phyloP scores from a whole-genome alignment of 2,888 invertebrate genomes.

The Agrochola litura region DNA sequence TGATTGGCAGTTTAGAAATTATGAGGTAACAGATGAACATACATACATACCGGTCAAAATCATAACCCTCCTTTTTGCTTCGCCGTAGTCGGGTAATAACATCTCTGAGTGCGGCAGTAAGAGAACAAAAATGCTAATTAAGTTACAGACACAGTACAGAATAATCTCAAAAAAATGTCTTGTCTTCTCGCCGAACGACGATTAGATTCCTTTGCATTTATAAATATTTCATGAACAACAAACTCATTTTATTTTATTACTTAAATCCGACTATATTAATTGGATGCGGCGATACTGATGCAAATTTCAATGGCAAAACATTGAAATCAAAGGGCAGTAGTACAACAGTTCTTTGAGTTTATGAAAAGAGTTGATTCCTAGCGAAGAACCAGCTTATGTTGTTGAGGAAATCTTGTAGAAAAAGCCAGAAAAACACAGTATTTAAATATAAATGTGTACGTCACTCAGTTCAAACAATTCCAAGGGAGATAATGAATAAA shows the following conservation, averaged over 20 bases:
- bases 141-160: neutral
- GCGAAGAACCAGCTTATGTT: neutral
- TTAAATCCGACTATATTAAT: slow-evolving; percentile 31
- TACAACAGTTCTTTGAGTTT: neutral
- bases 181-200: neutral
- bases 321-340: slow-evolving; percentile 21
- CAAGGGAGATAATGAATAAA: neutral
- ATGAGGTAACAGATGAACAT: too few species aligned
- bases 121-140: slow-evolving; percentile 18
- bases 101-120: too few species aligned
- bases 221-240: slow-evolving; percentile 41
- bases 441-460: neutral
- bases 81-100: too few species aligned
- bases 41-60: too few species aligned
- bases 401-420: neutral
- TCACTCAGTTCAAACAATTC: neutral
- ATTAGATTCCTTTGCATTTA: slow-evolving; percentile 28
- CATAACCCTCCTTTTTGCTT: too few species aligned
- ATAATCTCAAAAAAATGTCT: neutral
- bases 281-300: slow-evolving; percentile 30
- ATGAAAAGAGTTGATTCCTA: neutral
- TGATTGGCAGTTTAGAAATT: too few species aligned
- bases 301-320: slow-evolving; percentile 23
- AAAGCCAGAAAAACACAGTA: neutral
- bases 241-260: slow-evolving; percentile 44